Base-by-base conservation (phyloP, 1,140 invertebrate genomes). In the Aplysia californica region DNA sequence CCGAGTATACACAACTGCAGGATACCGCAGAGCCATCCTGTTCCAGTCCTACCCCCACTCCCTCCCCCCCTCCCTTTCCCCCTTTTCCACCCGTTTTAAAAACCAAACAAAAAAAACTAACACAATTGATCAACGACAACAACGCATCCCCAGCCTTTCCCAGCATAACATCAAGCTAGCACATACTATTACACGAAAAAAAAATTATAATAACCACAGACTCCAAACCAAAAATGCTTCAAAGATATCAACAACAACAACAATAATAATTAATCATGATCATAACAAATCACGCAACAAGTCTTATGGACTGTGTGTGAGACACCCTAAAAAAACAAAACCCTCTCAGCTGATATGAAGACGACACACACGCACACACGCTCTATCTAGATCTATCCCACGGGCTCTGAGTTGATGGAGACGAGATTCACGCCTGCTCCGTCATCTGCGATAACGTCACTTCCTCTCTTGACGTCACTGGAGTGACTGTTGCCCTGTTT, bases 381-480 rank as follows among this genome's bases (percentile, higher is more conserved):
- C 56, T 4, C 31, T 59, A 6, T 44, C 38, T 31, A 18, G 31
- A 29, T 41, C 4, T 29, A n/a, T n/a, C n/a, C n/a, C n/a, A n/a
- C n/a, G n/a, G 38, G 18, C 18, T 70, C 68, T 35, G 68, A 50
- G 38, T 70, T 70, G 10, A 55, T 21, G 5, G 68, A 35, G 21
- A 70, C 68, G 15, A 70, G 38, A 2, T 44, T 35, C 10, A 70
- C 68, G 21, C 44, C 68, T 2, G 50, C 50, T 18, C 68, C 68
- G 50, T 70, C 68, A 21, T 70, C 68, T 35, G 33, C 29, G 29
- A 70, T 56, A 55, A 41, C 58, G 68, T 70, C n/a, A n/a, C n/a
- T 70, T 15, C 26, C 26, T n/a, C 44, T 44, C 5, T 55, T 56
- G 68, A 21, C 68, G 26, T 56, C 38, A 1, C 26, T 15, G 15